These are phyloP conservation scores for Palythoa caribaeorum DNA, from an alignment of 92 coral and sea anemone species.

Conservation along the genomic window DNA sequence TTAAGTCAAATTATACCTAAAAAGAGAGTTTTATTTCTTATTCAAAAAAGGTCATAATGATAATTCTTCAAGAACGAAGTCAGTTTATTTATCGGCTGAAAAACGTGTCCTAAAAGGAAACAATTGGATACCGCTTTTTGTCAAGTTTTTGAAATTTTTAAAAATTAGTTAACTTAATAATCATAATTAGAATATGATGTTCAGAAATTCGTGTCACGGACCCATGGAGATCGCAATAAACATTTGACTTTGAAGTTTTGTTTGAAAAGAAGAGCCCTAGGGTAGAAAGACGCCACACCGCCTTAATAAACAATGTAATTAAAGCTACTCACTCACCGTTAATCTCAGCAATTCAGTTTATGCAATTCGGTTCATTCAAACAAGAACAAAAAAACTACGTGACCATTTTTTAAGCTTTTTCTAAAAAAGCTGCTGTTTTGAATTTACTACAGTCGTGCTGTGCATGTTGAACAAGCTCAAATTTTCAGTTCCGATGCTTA, in stretches of 20 bases:
- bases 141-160: too few relatives aligned
- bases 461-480: not conserved
- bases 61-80: too few relatives aligned
- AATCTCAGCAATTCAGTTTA: not conserved
- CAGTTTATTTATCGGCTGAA: too few relatives aligned
- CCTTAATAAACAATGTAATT: conserved; percentile 20
- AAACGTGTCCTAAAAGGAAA: too few relatives aligned
- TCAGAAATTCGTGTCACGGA: not conserved
- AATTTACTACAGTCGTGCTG: not conserved
- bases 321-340: not conserved
- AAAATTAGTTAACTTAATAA: too few relatives aligned
- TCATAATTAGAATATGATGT: too few relatives aligned
- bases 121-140: too few relatives aligned
- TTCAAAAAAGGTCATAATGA: too few relatives aligned
- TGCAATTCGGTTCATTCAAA: not conserved
- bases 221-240: not conserved
- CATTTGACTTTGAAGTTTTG: not conserved
- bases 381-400: not conserved
- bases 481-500: not conserved
- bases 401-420: not conserved
- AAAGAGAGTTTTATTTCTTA: too few relatives aligned
- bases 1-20: too few relatives aligned
- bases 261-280: conserved; percentile 21
- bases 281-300: not conserved
- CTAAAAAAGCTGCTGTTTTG: conserved; percentile 8